Percentiles rank a stretch among this genome's conserved stretches.
These are phyloP conservation scores for Syngnathus typhle DNA, from an alignment of 2,113 vertebrate species.

Conservation along the genomic window DNA sequence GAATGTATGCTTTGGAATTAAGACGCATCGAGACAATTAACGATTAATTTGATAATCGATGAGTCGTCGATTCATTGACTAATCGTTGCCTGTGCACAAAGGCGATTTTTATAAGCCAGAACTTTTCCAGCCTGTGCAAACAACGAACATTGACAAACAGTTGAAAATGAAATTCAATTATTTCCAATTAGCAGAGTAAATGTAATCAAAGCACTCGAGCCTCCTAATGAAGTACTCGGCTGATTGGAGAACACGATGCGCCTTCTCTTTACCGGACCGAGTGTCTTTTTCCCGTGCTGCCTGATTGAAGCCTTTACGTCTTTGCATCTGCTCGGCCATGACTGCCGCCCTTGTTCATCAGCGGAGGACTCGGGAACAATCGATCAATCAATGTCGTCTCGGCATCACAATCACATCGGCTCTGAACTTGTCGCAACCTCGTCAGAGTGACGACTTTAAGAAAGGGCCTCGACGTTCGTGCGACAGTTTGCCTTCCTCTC, in stretches of 20 bases:
- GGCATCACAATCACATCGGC: conserved; percentile 33
- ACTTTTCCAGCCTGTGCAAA: not conserved
- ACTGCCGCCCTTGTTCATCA: conserved; percentile 53
- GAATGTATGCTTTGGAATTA: no score
- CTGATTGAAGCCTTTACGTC: conserved; percentile 47
- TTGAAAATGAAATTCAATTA: not conserved
- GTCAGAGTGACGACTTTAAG: not conserved
- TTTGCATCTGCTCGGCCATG: conserved; percentile 50
- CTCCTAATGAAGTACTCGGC: not conserved
- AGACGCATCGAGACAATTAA: no score
- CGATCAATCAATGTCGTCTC: conserved; percentile 29
- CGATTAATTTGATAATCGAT: no score
- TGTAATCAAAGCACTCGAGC: not conserved
- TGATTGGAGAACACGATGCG: not conserved
- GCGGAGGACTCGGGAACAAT: conserved; percentile 46
- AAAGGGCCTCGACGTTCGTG: not conserved
- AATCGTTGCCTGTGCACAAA: no score
- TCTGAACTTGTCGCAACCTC: not conserved
- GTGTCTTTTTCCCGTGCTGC: not conserved
- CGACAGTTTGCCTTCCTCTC: no score
- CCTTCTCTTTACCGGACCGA: not conserved
- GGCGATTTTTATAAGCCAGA: not conserved
- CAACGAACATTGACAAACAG: not conserved
- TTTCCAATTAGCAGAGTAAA: not conserved
- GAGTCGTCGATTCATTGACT: no score